Evolutionary conservation across 2,113 vertebrate genomes (phyloP), one percentile per base, ranked within the genome.

Genomic region (Dolichotis patagonum): DNA sequence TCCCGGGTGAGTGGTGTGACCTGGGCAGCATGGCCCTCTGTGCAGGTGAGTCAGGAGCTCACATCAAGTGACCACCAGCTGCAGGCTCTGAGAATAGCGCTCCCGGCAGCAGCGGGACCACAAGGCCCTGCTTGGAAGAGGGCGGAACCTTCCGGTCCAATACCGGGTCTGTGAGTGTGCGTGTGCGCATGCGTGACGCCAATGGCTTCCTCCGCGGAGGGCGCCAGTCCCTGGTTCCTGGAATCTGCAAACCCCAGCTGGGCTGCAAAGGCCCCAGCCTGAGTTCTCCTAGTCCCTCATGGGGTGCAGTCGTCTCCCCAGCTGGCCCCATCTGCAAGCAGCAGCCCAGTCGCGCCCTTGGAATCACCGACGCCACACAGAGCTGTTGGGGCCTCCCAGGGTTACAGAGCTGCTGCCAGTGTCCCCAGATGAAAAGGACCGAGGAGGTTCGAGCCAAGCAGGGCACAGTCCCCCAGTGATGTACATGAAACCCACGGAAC

Each of bases 401-500:
- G 46, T 65, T 69, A 91, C 22, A 46, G 58, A 92, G 91, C 88
- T 85, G 82, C 73, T 56, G 75, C 69, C 85, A 62, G 4, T 11
- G 77, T 75, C 91, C 73, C 91, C 69, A 65, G 13, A 60, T n/a
- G 94, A 60, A 96, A 90, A 80, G 67, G 69, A 90, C 56, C 60
- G 69, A 87, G 88, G 89, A 95, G 81, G 75, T 65, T 71, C 43
- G 52, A n/a, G 46, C 35, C 75, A 41, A 43, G 88, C 49, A 11
- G 65, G 75, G 87, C 69, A 46, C 17, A 1, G 35, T 30, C 65
- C 52, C 90, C 41, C 69, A 56, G 20, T 54, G 60, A 49, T 65
- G 71, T 30, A 8, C 49, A 14, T 30, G 63, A 69, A 46, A 5
- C 62, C 54, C 49, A 22, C 38, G 63, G 69, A 54, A 7, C 54